A percentile compares a stretch with the other conserved stretches of the same genome.
These are phyloP conservation scores for Hydractinia echinata DNA, from an alignment of 30 jellyfish, hydroid and myxozoan genomes.

Conservation along the genomic window DNA sequence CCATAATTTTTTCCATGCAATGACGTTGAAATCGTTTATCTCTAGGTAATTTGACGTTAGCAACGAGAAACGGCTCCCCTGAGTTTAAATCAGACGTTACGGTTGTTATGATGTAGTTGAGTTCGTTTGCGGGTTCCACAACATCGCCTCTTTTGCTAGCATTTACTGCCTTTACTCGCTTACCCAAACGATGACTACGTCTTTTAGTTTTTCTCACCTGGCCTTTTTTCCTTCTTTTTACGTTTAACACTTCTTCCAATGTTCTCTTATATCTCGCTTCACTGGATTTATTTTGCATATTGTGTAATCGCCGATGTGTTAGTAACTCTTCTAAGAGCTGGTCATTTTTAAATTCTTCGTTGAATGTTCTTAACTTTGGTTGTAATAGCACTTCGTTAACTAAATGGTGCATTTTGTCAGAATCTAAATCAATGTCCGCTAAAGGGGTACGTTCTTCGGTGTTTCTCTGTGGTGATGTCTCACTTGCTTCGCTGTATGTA, in stretches of 20 bases:
- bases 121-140: conserved; percentile 10
- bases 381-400: conserved; percentile 14
- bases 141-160: not conserved
- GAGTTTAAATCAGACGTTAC: conserved; percentile 31
- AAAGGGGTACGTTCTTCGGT: not conserved
- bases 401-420: conserved; percentile 9
- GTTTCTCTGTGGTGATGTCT: not conserved
- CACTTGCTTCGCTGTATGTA: too few species aligned
- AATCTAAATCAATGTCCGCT: conserved; percentile 5
- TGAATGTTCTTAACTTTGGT: not conserved
- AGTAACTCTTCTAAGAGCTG: not conserved
- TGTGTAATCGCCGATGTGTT: not conserved
- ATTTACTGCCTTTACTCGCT: too few species aligned
- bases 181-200: too few species aligned
- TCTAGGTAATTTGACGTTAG: conserved; percentile 33
- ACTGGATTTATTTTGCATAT: not conserved
- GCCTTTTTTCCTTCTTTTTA: not conserved
- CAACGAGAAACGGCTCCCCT: conserved; percentile 35
- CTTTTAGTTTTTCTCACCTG: not conserved
- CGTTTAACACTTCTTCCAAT: not conserved
- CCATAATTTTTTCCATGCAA: conserved; percentile 24
- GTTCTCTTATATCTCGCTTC: not conserved
- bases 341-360: not conserved
- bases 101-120: conserved; percentile 27
- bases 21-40: conserved; percentile 25